Evolutionary conservation across 1,140 invertebrate genomes (phyloP).

Genomic region (Zaprionus vittiger): DNA sequence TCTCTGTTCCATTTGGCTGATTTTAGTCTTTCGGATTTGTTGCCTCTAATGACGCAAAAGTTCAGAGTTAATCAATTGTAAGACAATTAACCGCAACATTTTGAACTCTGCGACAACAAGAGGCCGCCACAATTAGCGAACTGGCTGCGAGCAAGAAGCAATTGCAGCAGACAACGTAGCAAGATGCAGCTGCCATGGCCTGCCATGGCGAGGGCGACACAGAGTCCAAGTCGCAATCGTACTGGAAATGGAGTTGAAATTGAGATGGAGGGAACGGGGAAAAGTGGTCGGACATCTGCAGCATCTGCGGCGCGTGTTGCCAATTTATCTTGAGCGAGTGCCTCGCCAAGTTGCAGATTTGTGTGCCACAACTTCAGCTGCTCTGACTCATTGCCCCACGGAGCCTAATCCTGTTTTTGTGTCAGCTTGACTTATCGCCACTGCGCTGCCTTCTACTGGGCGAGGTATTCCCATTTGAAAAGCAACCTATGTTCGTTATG

Average conservation of each 20-base stretch:
- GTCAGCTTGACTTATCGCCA: conserved; percentile 42
- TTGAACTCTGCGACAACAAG: conserved; percentile 38
- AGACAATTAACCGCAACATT: conserved; percentile 62
- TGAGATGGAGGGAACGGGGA: neutral
- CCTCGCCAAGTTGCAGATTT: conserved; percentile 58
- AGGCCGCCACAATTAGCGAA: conserved; percentile 60
- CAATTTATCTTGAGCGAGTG: conserved; percentile 72
- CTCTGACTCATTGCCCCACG: conserved; percentile 60
- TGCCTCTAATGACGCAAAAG: conserved; percentile 43
- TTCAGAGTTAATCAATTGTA: conserved; percentile 70
- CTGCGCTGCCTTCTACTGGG: conserved; percentile 18
- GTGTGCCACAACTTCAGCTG: conserved; percentile 22
- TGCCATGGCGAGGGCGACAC: too few relatives aligned
- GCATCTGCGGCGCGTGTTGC: conserved; percentile 74
- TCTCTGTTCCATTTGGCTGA: neutral
- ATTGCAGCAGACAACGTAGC: conserved; percentile 20
- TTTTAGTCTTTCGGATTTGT: conserved; percentile 6
- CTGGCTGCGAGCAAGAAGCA: conserved; percentile 25
- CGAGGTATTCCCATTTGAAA: conserved; percentile 6
- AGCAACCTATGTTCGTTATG: neutral
- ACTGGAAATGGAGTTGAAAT: neutral
- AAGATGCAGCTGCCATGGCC: conserved; percentile 30
- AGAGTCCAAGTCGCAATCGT: too few relatives aligned
- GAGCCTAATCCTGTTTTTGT: conserved; percentile 69
- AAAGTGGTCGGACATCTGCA: conserved; percentile 16